These are phyloP conservation scores for Chiroxiphia lanceolata DNA, from an alignment of 2,797 vertebrate species.

Conservation along the genomic window DNA sequence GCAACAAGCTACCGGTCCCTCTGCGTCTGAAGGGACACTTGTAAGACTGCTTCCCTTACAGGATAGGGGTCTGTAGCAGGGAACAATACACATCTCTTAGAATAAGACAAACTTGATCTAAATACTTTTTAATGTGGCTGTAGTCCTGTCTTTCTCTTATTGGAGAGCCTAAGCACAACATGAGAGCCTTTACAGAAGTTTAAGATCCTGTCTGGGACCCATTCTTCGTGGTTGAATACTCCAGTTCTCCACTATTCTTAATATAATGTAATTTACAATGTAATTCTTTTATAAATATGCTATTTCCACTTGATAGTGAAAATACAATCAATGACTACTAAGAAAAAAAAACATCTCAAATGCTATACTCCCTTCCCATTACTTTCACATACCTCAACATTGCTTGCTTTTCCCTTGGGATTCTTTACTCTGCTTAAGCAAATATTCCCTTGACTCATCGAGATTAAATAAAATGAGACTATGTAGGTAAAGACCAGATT, in stretches of 20 bases:
- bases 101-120: not conserved
- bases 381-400: not conserved
- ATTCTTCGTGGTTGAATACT: not conserved
- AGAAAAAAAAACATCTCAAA: not conserved
- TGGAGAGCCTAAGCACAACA: not conserved
- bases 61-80: not conserved
- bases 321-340: not conserved
- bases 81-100: not conserved
- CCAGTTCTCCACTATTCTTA: not conserved
- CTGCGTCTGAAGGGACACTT: not conserved
- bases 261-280: not conserved
- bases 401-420: not conserved
- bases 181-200: not conserved
- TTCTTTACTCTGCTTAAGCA: constrained; percentile 37
- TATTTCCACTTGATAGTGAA: not conserved
- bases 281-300: not conserved
- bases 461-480: constrained; percentile 54
- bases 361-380: not conserved
- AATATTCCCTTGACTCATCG: constrained; percentile 11
- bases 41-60: not conserved
- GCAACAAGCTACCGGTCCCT: not conserved
- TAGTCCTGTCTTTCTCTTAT: not conserved
- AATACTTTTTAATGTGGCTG: not conserved
- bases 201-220: not conserved
- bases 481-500: constrained; percentile 29